These are phyloP conservation scores for Oreochromis grahami DNA, from an alignment of 2,797 vertebrate genomes.

Conservation along the genomic window DNA sequence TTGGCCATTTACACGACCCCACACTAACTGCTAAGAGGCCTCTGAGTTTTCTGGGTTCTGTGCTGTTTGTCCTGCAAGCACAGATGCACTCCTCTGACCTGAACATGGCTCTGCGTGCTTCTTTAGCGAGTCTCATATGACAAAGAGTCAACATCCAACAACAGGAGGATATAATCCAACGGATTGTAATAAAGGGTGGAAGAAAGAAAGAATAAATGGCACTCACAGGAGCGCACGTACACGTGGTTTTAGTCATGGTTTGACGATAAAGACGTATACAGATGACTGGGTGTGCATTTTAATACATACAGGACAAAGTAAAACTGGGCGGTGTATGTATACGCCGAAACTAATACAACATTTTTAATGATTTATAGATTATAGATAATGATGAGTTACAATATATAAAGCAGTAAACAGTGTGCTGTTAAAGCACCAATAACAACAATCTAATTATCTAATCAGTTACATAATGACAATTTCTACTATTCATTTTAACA, in stretches of 20 bases:
- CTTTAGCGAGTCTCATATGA: conserved; percentile 3
- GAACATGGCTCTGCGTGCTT: neutral
- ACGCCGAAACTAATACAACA: neutral
- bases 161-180: neutral
- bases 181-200: conserved; percentile 3
- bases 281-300: fast-evolving
- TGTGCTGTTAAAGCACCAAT: neutral
- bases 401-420: neutral
- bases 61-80: neutral
- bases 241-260: neutral
- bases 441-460: neutral
- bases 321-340: neutral
- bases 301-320: neutral
- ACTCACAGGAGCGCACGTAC: neutral
- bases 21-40: neutral
- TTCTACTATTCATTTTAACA: neutral
- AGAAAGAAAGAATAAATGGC: neutral
- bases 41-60: neutral
- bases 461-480: neutral
- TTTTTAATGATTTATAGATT: neutral
- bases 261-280: neutral
- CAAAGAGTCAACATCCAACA: neutral
- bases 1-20: neutral
- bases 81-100: neutral
- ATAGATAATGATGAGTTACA: neutral